Evolutionary conservation across 2,888 invertebrate species (phyloP), one percentile per base, ranked within the genome.

Genomic region (Melieria omissa): DNA sequence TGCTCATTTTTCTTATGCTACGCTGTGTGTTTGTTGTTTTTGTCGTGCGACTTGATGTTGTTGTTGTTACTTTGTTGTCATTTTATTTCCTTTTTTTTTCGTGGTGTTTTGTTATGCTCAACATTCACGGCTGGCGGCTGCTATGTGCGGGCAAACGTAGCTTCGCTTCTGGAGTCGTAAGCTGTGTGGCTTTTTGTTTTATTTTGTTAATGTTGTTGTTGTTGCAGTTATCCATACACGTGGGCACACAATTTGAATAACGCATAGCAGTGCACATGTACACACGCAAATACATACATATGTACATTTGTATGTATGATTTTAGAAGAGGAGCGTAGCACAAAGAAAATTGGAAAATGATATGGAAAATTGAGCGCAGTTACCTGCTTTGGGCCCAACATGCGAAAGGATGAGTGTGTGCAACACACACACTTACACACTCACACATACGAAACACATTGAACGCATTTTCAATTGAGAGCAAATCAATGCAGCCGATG

Each of bases 1-100:
- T 81, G 83, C 83, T 83, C 82, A 83, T 83, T 83, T 83, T 80
- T 82, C 79, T 80, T 82, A 78, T 80, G 80, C 78, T 72, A 52
- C 64, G 66, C 69, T 57, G 65, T 67, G 58, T 14, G 63, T 41
- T 67, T 55, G 49, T 58, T 73, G 63, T 65, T 70, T n/a, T 62
- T 71, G 52, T 66, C 71, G 70, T 63, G 54, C 47, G 64, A 71
- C 5, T 57, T 65, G 52, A 55, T 62, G 62, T 69, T 70, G 54
- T 70, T 65, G 66, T 75, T 78, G 65, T 74, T 71, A 14, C 44
- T 65, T 46, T 69, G 16, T 52, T 69, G 49, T 69, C 61, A 42
- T 70, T 65, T 14, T 58, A 16, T 60, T 58, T 55, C 8, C 42
- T 41, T 69, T 69, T 54, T 49, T 61, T 44, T n/a, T 62, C 29